phyloP scores from a whole-genome alignment of 2,113 vertebrate genomes.

The Microcebus ravelobensis region DNA sequence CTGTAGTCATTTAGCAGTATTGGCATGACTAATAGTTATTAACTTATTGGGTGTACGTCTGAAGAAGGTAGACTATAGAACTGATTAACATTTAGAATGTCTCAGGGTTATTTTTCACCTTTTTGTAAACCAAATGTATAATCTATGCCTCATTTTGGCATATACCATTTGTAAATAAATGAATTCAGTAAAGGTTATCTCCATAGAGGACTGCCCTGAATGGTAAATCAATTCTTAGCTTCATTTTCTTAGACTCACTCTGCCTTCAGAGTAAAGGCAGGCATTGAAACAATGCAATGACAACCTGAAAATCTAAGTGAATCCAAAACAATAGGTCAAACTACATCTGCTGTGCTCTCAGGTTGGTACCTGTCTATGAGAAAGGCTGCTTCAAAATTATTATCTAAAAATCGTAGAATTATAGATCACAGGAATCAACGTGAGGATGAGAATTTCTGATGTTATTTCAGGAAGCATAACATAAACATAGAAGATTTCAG shows the following conservation, averaged over 20 bases:
- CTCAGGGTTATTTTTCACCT: neutral
- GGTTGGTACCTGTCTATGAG: neutral
- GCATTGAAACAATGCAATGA: neutral
- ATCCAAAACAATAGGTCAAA: constrained; percentile 21
- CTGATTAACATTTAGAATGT: neutral
- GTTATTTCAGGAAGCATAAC: neutral
- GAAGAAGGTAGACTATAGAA: neutral
- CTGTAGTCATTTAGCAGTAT: neutral
- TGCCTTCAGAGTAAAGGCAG: neutral
- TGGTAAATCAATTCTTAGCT: neutral
- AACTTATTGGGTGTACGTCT: neutral
- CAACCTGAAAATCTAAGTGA: neutral
- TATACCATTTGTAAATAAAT: neutral
- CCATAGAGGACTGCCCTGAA: neutral
- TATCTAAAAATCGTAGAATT: neutral
- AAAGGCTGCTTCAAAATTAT: neutral
- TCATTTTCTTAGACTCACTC: neutral
- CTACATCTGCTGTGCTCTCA: neutral
- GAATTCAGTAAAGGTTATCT: neutral
- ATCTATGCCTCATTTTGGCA: neutral
- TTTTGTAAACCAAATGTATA: neutral
- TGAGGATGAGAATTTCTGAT: neutral
- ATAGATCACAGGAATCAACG: neutral
- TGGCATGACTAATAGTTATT: neutral
- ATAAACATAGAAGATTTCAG: neutral